phyloP scores from a whole-genome alignment of 2,888 invertebrate genomes.

The Coecobrya sp. region DNA sequence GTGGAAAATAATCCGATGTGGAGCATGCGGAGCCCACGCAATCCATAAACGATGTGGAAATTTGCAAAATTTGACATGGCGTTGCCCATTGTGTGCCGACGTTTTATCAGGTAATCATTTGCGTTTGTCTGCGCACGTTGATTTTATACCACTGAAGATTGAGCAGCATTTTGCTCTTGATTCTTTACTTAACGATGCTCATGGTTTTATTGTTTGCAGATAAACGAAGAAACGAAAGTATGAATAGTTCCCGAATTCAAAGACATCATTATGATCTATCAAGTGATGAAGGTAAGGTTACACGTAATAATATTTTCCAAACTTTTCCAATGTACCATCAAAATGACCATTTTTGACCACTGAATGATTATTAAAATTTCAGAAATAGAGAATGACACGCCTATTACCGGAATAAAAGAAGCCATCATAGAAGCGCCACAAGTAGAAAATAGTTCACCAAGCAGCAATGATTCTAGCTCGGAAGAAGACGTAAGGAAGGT shows the following conservation, averaged over 20 bases:
- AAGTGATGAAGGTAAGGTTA: conserved; percentile 45
- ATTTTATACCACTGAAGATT: too few relatives aligned
- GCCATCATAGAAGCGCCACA: background rate
- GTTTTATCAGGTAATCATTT: conserved; percentile 75
- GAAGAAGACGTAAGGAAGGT: background rate
- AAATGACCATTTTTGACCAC: too few relatives aligned
- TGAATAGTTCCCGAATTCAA: conserved; percentile 54
- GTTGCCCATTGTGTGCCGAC: conserved; percentile 88
- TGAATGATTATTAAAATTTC: background rate
- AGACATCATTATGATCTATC: conserved; percentile 50
- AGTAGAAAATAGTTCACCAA: conserved; percentile 1
- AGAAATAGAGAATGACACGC: background rate
- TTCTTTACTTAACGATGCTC: background rate
- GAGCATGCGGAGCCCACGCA: conserved; percentile 89
- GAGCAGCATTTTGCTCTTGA: too few relatives aligned
- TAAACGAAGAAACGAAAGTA: conserved; percentile 2
- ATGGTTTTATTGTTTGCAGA: background rate
- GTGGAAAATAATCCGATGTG: conserved; percentile 89
- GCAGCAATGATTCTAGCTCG: background rate
- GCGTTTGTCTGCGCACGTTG: too few relatives aligned
- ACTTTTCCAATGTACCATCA: too few relatives aligned
- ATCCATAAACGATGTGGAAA: conserved; percentile 89
- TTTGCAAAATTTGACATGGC: conserved; percentile 88
- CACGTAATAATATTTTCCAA: background rate
- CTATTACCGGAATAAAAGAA: background rate